Base-by-base conservation (phyloP, 2,113 vertebrate genomes). In the Equus przewalskii region DNA sequence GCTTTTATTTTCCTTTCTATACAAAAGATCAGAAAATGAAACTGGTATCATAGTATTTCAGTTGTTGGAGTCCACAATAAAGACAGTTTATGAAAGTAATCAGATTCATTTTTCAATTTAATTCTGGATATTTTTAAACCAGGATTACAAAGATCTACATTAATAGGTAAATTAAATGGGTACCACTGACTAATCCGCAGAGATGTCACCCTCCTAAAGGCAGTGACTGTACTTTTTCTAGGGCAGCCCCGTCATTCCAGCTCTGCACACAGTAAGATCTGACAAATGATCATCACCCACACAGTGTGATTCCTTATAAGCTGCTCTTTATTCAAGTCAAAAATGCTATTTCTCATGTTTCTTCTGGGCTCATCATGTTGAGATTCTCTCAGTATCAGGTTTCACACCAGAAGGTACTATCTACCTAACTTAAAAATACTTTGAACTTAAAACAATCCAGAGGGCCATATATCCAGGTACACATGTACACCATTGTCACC, bases 101-200 rank as follows among this genome's bases (percentile, higher is more conserved):
- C 46, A 56, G 67, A 64, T 33, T 86, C 36, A 30, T 5, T 44
- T 95, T 91, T 94, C 54, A 36, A 51, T 72, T 90, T 70, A 44
- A 58, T 82, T 97, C 72, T 82, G 46, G 22, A 44, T 92, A 72
- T 92, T 58, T 94, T 51, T 62, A 93, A 97, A 22, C 36, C 14
- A 82, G 36, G 18, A 73, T 70, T 64, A 64, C 18, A 83, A 87
- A 85, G 7, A 73, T 58, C 65, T 46, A 18, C 2, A 9, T 56
- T 58, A 91, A 41, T 1, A 79, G 44, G 75, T 65, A 69, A 89
- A 64, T 80, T 51, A 75, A 67, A 67, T 16, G 12, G 18, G 15
- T 54, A 22, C 46, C 24, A 24, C 36, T 58, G 60, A 76, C 56
- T 36, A 75, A 62, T 11, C 22, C 46, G 81, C 22, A 67, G 60